phyloP scores from a whole-genome alignment of 2,113 vertebrate species.

The Scortum barcoo region DNA sequence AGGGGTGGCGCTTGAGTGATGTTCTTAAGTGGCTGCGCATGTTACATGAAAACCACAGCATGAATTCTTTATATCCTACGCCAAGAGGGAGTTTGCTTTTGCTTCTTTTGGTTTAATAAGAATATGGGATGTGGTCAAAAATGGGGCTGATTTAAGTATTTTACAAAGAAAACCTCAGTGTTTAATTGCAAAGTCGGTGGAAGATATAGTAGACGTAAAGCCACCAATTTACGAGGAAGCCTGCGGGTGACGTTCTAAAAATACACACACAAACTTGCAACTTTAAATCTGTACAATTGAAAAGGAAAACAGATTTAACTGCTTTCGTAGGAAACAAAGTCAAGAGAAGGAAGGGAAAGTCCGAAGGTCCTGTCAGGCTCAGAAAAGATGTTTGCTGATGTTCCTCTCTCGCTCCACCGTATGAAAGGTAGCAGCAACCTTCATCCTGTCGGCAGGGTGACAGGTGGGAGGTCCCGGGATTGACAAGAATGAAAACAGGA shows the following conservation, averaged over 20 bases:
- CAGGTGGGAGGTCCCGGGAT: conserved; percentile 45
- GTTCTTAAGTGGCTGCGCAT: conserved; percentile 58
- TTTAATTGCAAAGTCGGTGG: conserved; percentile 26
- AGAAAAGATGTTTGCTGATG: background rate
- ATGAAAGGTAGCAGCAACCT: conserved; percentile 24
- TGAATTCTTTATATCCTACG: conserved; percentile 62
- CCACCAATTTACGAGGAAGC: background rate
- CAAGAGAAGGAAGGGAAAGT: background rate
- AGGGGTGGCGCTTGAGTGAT: conserved; percentile 17
- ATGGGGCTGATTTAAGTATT: conserved; percentile 7
- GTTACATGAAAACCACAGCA: conserved; percentile 69
- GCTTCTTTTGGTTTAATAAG: conserved; percentile 7
- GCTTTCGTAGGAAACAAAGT: conserved; percentile 1
- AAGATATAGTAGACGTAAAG: background rate
- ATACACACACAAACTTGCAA: background rate
- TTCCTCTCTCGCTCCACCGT: background rate
- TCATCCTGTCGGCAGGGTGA: conserved; percentile 29
- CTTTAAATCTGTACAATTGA: background rate
- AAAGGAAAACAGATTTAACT: background rate
- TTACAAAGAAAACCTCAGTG: conserved; percentile 37
- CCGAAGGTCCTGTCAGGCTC: background rate
- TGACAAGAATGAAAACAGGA: conserved; percentile 63
- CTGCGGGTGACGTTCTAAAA: conserved; percentile 18
- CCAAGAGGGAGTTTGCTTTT: conserved; percentile 28
- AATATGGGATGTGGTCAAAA: conserved; percentile 46